Evolutionary conservation across 1,140 invertebrate species (phyloP).

Genomic region (Saccostrea echinata): DNA sequence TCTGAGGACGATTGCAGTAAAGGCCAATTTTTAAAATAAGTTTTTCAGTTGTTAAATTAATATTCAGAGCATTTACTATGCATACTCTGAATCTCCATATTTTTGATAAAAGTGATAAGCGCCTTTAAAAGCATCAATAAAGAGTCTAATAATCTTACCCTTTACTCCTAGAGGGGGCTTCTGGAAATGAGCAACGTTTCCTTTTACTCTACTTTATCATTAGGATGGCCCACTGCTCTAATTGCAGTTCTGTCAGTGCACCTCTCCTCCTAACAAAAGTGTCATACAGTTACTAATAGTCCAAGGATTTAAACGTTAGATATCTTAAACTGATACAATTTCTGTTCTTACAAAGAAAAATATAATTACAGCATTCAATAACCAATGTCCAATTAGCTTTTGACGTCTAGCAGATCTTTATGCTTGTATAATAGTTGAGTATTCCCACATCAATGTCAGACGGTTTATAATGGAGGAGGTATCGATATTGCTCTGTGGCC

Average conservation of each 20-base stretch:
- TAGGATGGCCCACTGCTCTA: constrained; percentile 21
- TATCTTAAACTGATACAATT: constrained; percentile 30
- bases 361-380: constrained; percentile 25
- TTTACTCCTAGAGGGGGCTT: background rate
- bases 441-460: constrained; percentile 5
- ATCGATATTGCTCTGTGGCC: background rate
- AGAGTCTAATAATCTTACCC: too few relatives aligned
- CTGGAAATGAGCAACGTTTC: background rate
- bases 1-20: too few relatives aligned
- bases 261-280: constrained; percentile 16
- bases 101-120: too few relatives aligned
- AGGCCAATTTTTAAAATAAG: too few relatives aligned
- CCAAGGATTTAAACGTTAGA: constrained; percentile 29
- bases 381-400: background rate
- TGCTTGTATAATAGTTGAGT: constrained; percentile 14
- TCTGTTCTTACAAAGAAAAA: constrained; percentile 31
- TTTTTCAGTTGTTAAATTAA: too few relatives aligned
- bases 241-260: background rate
- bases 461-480: background rate
- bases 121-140: too few relatives aligned
- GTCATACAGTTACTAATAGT: background rate
- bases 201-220: background rate
- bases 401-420: background rate
- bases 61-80: too few relatives aligned
- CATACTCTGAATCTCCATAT: too few relatives aligned